Evolutionary conservation across 2,113 vertebrate genomes (phyloP).

Genomic region (Pseudorectes ferrugineus): DNA sequence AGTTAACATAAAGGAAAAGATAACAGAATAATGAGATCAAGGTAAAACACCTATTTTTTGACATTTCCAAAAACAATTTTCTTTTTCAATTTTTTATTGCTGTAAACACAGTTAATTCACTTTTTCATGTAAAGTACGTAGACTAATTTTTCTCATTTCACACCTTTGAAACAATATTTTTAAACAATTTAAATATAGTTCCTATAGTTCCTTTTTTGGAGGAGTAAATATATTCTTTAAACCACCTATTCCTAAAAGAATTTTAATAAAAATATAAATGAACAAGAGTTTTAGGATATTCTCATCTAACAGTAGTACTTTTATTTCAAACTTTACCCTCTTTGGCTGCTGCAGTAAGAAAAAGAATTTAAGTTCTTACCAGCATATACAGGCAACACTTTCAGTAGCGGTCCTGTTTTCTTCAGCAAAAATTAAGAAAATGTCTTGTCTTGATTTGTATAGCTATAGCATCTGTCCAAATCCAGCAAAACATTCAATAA

Average conservation of each 20-base stretch:
- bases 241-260: fast-evolving
- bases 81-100: not conserved
- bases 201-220: fast-evolving
- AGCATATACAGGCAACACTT: not conserved
- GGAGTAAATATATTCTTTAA: not conserved
- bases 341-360: not conserved
- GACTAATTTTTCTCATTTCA: not conserved
- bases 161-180: not conserved
- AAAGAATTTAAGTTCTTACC: not conserved
- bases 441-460: not conserved
- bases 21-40: not conserved
- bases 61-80: not conserved
- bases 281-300: not conserved
- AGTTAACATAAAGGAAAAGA: not conserved
- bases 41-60: not conserved
- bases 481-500: not conserved
- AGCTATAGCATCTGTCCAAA: not conserved
- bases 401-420: not conserved
- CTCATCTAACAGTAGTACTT: not conserved
- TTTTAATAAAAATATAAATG: not conserved
- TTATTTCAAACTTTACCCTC: not conserved
- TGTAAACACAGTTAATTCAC: not conserved
- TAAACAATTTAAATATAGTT: not conserved
- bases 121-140: not conserved
- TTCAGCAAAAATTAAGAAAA: not conserved